Conservation (phyloP, 1,140 invertebrate genomes). For the Patella vulgata region DNA sequence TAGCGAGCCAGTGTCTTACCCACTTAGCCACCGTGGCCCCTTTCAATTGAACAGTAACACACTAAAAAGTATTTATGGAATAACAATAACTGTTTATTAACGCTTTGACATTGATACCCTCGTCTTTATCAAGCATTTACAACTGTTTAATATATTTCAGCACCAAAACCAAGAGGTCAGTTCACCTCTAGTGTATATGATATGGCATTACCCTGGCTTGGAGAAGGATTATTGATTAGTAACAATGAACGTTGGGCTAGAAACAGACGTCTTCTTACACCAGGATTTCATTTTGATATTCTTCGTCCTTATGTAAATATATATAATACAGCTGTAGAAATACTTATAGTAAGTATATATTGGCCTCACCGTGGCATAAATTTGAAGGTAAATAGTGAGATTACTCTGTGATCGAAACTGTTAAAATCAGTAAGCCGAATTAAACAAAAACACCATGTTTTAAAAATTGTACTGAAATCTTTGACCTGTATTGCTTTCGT, state of each 20-base stretch:
- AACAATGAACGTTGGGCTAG: slow-evolving; percentile 80
- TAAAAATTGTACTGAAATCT: background rate
- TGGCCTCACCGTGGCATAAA: background rate
- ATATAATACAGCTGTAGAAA: slow-evolving; percentile 72
- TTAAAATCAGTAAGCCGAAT: background rate
- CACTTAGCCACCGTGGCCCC: no score
- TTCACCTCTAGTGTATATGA: slow-evolving; percentile 5
- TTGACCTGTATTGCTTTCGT: background rate
- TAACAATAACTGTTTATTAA: no score
- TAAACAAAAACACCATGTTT: background rate
- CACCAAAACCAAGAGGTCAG: slow-evolving; percentile 16
- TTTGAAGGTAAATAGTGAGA: background rate
- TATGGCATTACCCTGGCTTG: slow-evolving; percentile 27
- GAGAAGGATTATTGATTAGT: slow-evolving; percentile 58
- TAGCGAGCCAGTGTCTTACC: no score
- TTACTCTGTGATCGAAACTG: background rate
- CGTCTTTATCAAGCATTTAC: no score
- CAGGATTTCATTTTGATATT: slow-evolving; percentile 88
- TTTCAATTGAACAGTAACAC: no score
- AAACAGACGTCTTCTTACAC: slow-evolving; percentile 85
- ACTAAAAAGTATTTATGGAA: no score
- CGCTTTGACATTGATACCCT: no score
- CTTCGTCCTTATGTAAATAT: slow-evolving; percentile 83
- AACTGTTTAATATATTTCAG: no score
- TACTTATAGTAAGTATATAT: slow-evolving; percentile 19